Evolutionary conservation across 2,888 invertebrate genomes (phyloP).

Genomic region (Entomobrya multifasciata): DNA sequence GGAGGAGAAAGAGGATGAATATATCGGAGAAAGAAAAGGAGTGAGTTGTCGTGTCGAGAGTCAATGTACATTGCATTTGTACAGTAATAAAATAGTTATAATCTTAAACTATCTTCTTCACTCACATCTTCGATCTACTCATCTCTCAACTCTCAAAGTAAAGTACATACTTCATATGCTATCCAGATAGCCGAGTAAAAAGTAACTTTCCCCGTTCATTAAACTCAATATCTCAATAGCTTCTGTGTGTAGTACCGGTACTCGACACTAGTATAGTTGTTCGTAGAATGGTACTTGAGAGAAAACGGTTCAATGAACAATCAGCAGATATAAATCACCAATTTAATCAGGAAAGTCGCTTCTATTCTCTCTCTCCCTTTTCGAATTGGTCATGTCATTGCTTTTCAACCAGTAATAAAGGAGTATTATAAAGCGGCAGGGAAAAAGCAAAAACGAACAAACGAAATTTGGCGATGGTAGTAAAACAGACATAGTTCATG

Average conservation of each 20-base stretch:
- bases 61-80: conserved; percentile 2
- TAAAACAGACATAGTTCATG: conserved; percentile 9
- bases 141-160: too few species aligned
- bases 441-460: conserved; percentile 22
- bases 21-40: conserved; percentile 19
- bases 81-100: conserved; percentile 49
- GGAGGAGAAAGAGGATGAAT: background rate
- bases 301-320: conserved; percentile 77
- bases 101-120: conserved; percentile 38
- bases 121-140: background rate
- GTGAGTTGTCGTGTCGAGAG: background rate
- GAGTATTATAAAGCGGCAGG: conserved; percentile 7
- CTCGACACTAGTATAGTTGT: conserved; percentile 7
- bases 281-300: conserved; percentile 65
- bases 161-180: background rate
- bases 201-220: conserved; percentile 72
- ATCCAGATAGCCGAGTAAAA: conserved; percentile 36
- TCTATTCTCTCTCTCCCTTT: background rate
- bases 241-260: conserved; percentile 42
- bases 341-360: conserved; percentile 79
- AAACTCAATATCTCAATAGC: conserved; percentile 72
- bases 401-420: conserved; percentile 71
- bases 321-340: conserved; percentile 79
- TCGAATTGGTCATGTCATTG: conserved; percentile 77
- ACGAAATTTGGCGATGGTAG: background rate